These are phyloP conservation scores for Zophobas atratus DNA, from an alignment of 1,140 invertebrate species.

Conservation along the genomic window DNA sequence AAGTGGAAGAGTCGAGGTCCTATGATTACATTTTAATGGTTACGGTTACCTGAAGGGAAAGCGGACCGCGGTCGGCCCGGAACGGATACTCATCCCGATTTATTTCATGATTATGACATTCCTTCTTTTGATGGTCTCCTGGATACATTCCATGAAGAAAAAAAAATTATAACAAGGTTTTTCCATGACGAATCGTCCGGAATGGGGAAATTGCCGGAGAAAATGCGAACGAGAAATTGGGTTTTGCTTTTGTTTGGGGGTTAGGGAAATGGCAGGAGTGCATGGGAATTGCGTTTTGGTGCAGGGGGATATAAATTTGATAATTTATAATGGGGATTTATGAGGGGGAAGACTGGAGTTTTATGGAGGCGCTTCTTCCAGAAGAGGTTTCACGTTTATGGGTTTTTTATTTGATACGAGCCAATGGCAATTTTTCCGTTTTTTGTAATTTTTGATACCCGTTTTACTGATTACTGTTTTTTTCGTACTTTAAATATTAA, in stretches of 20 bases:
- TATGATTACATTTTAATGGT: conserved; percentile 34
- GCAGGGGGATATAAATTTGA: too few species aligned
- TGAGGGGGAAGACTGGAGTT: too few species aligned
- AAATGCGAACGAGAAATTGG: not conserved
- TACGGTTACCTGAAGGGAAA: conserved; percentile 36
- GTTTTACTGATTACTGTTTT: too few species aligned
- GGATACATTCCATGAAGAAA: not conserved
- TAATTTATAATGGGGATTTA: too few species aligned
- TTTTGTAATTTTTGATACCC: too few species aligned
- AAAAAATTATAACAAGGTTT: conserved; percentile 33
- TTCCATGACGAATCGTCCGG: conserved; percentile 28
- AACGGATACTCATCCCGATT: conserved; percentile 24
- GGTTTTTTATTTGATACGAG: too few species aligned
- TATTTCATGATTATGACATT: conserved; percentile 37
- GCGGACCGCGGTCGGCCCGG: not conserved
- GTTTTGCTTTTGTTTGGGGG: not conserved
- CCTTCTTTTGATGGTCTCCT: conserved; percentile 19
- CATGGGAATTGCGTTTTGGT: too few species aligned
- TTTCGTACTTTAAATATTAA: too few species aligned
- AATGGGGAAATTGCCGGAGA: conserved; percentile 6
- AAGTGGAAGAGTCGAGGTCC: conserved; percentile 23
- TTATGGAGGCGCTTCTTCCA: too few species aligned
- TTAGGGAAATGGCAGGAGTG: too few species aligned
- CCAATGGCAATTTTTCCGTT: too few species aligned
- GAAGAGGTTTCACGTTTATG: too few species aligned